Percentiles rank a stretch among this genome's conserved stretches.
Evolutionary conservation across 2,797 vertebrate genomes (phyloP).

Genomic region (Gadopsis bispinosus): DNA sequence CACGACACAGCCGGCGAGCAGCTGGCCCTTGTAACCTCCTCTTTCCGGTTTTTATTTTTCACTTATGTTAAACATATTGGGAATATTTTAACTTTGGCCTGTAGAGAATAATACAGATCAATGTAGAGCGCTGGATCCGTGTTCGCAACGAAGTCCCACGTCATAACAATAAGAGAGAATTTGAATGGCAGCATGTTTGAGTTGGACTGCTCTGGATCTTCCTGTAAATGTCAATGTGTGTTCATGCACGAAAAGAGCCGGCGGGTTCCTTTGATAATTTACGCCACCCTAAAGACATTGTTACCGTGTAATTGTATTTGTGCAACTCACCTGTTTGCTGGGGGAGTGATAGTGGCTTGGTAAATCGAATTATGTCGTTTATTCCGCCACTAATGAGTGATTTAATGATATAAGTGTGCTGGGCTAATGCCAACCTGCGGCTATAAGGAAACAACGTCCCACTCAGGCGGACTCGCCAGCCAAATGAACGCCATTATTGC

Average conservation of each 20-base stretch:
- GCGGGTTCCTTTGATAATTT: slow-evolving; percentile 55
- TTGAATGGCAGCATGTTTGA: slow-evolving; percentile 27
- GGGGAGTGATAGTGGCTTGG: slow-evolving; percentile 79
- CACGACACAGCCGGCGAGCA: slow-evolving; percentile 12
- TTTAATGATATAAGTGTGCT: slow-evolving; percentile 85
- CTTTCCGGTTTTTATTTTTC: slow-evolving; percentile 32
- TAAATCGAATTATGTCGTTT: slow-evolving; percentile 89
- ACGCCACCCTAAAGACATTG: slow-evolving; percentile 71
- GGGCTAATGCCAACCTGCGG: slow-evolving; percentile 80
- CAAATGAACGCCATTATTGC: slow-evolving; percentile 85
- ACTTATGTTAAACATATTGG: slow-evolving; percentile 8
- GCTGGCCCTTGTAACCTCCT: slow-evolving; percentile 39
- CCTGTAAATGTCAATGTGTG: slow-evolving; percentile 69
- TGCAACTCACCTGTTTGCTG: slow-evolving; percentile 82
- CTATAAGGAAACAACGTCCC: slow-evolving; percentile 82
- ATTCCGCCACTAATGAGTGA: slow-evolving; percentile 87
- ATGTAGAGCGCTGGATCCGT: slow-evolving; percentile 29
- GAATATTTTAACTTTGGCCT: slow-evolving; percentile 31
- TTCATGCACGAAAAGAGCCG: slow-evolving; percentile 51
- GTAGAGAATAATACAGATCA: slow-evolving; percentile 26
- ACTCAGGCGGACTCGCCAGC: slow-evolving; percentile 72
- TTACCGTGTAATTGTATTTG: slow-evolving; percentile 79
- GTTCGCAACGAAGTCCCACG: slow-evolving; percentile 25
- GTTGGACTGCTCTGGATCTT: slow-evolving; percentile 26
- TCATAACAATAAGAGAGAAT: slow-evolving; percentile 18